These are phyloP conservation scores for Equus przewalskii DNA, from an alignment of 2,113 vertebrate species.

Conservation along the genomic window DNA sequence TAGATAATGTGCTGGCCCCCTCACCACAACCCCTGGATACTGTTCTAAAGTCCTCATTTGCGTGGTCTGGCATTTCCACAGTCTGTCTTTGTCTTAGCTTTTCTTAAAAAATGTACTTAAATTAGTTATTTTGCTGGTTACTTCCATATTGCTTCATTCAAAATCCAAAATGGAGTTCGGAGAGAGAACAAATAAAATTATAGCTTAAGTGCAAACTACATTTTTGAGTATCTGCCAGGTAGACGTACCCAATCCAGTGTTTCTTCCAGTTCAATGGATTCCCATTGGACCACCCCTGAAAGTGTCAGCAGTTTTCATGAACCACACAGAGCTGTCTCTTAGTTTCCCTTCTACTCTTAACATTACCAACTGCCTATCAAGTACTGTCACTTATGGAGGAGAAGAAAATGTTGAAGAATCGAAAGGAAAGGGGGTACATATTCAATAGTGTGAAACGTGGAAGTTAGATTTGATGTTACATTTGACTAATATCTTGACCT, in stretches of 20 bases:
- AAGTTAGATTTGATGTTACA: constrained; percentile 71
- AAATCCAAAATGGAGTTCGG: constrained; percentile 90
- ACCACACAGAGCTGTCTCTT: constrained; percentile 73
- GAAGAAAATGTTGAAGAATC: constrained; percentile 62
- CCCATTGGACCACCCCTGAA: constrained; percentile 75
- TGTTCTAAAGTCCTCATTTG: constrained; percentile 86
- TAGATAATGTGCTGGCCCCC: constrained; percentile 68
- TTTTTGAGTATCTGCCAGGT: constrained; percentile 87
- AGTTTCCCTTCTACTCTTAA: constrained; percentile 72
- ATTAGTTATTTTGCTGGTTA: constrained; percentile 90
- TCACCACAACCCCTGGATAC: constrained; percentile 68
- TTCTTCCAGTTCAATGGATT: constrained; percentile 85
- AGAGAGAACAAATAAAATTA: constrained; percentile 85
- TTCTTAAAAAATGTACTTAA: constrained; percentile 83
- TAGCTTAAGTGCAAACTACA: constrained; percentile 90
- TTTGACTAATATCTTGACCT: constrained; percentile 79
- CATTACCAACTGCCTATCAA: constrained; percentile 78
- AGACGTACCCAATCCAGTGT: constrained; percentile 86
- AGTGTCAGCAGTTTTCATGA: constrained; percentile 76
- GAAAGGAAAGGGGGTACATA: neutral
- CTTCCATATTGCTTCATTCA: constrained; percentile 94
- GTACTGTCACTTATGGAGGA: constrained; percentile 68
- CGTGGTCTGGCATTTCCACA: constrained; percentile 89
- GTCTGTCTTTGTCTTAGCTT: constrained; percentile 84
- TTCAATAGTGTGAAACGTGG: constrained; percentile 77